Conservation (phyloP, 2,888 invertebrate genomes). For the Drosophila paranaensis region DNA sequence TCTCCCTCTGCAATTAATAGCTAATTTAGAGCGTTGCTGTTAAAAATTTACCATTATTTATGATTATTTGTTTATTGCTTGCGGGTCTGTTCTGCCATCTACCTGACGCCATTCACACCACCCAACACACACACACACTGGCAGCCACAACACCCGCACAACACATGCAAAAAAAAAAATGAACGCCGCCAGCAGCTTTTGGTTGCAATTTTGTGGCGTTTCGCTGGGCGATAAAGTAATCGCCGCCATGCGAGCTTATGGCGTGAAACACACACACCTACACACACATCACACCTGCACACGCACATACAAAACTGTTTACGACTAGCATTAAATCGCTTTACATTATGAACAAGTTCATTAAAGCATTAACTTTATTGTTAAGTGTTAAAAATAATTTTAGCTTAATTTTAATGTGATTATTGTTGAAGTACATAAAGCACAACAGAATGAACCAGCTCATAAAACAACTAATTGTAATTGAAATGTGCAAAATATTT, state of each 20-base stretch:
- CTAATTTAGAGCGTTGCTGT: slow-evolving; percentile 71
- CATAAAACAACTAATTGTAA: slow-evolving; percentile 7
- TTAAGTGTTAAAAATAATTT: slow-evolving; percentile 3
- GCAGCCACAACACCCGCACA: slow-evolving; percentile 27
- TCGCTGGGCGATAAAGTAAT: slow-evolving; percentile 74
- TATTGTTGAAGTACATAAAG: background rate
- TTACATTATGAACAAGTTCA: slow-evolving; percentile 19
- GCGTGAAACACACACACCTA: slow-evolving; percentile 37
- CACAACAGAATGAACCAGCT: background rate
- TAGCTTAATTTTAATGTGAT: slow-evolving; percentile 15
- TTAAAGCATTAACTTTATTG: background rate
- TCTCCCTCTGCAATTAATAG: slow-evolving; percentile 62
- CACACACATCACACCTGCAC: slow-evolving; percentile 14
- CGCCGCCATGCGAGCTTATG: slow-evolving; percentile 77
- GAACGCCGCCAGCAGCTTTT: slow-evolving; percentile 69
- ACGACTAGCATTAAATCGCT: slow-evolving; percentile 14
- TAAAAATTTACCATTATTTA: slow-evolving; percentile 78
- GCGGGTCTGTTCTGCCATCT: slow-evolving; percentile 35
- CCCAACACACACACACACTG: slow-evolving; percentile 8
- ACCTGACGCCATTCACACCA: slow-evolving; percentile 67
- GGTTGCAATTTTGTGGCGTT: slow-evolving; percentile 80
- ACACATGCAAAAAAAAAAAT: slow-evolving; percentile 26
- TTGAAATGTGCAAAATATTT: slow-evolving; percentile 5
- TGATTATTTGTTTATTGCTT: slow-evolving; percentile 78
- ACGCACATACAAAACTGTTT: slow-evolving; percentile 1